A percentile compares a stretch with the other conserved stretches of the same genome.
These are phyloP conservation scores for Cydia strobilella DNA, from an alignment of 1,140 invertebrate species.

Conservation along the genomic window DNA sequence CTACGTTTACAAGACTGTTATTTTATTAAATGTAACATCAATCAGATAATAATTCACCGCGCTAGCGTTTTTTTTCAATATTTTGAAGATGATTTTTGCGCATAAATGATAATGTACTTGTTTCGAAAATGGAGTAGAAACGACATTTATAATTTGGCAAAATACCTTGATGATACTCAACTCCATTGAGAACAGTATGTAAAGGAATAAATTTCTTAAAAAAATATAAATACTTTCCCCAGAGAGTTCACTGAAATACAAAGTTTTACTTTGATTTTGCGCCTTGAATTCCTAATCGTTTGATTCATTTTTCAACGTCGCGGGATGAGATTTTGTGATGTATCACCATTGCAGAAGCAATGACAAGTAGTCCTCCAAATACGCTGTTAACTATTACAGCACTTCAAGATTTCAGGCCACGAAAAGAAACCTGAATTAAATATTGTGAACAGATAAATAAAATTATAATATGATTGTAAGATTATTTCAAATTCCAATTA, in stretches of 20 bases:
- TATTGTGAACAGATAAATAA: too few relatives aligned
- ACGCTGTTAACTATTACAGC: too few relatives aligned
- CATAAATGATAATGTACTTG: not conserved
- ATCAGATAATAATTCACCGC: not conserved
- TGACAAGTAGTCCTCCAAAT: not conserved
- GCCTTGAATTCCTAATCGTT: slow-evolving; percentile 16
- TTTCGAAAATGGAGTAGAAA: not conserved
- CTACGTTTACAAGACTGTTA: not conserved
- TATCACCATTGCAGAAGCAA: not conserved
- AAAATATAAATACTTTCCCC: not conserved
- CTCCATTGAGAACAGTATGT: not conserved
- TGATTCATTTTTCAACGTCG: slow-evolving; percentile 24
- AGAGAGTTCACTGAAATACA: not conserved
- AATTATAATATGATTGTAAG: too few relatives aligned
- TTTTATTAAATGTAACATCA: not conserved
- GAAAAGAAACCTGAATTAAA: too few relatives aligned
- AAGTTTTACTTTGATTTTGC: not conserved
- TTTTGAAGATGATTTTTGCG: not conserved
- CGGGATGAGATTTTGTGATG: slow-evolving; percentile 8
- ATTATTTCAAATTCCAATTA: too few relatives aligned
- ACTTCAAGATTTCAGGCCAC: not conserved
- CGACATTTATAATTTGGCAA: not conserved
- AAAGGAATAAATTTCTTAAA: slow-evolving; percentile 16
- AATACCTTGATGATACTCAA: slow-evolving; percentile 13
- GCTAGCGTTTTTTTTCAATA: not conserved